Base-by-base conservation (phyloP, 2,888 invertebrate genomes). In the Caenorhabditis afra region DNA sequence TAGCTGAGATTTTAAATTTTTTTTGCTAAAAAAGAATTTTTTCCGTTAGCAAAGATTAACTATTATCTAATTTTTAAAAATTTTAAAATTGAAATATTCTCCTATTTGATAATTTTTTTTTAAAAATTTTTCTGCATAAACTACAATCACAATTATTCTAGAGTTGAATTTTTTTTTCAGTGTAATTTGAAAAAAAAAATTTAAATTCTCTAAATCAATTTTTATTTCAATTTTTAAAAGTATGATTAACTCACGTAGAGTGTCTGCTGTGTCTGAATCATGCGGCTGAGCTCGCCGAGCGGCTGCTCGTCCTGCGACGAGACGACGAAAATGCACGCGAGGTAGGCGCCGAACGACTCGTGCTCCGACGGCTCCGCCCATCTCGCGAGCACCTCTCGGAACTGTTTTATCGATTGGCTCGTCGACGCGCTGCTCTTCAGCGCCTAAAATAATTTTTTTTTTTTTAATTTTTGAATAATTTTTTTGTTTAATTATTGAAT, bases 271-370 rank as follows among this genome's bases (percentile, higher is more conserved):
- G 95, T 91, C 73, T 91, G 94, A 70, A 94, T 94, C 90, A 97
- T 92, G 83, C 93, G 93, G 88, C 94, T 94, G 86, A 97, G 94
- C 81, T 94, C 94, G 84, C 95, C 95, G 76, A 95, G 91, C 7
- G 96, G 94, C 92, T 92, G 92, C 37, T 91, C 87, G 83, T 93
- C 92, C 49, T 89, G 89, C 3, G 93, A 92, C 12, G 93, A 92
- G 37, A 93, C 92, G 14, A 93, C 93, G 88, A 93, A 91, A 66
- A 93, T 89, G 87, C 92, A 92, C 16, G 91, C 91, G 11, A 92
- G 82, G 85, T 91, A 92, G 62, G 91, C 90, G 52, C 90, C 95
- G 0, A 96, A 94, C 90, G 96, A 98, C 91, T 99, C 99, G 92
- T 98, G 97, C 90, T 98, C 97, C 16, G 91, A 91, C 94, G 85